These are phyloP conservation scores for Cheilosia variabilis DNA, from an alignment of 2,888 invertebrate species.

Conservation along the genomic window DNA sequence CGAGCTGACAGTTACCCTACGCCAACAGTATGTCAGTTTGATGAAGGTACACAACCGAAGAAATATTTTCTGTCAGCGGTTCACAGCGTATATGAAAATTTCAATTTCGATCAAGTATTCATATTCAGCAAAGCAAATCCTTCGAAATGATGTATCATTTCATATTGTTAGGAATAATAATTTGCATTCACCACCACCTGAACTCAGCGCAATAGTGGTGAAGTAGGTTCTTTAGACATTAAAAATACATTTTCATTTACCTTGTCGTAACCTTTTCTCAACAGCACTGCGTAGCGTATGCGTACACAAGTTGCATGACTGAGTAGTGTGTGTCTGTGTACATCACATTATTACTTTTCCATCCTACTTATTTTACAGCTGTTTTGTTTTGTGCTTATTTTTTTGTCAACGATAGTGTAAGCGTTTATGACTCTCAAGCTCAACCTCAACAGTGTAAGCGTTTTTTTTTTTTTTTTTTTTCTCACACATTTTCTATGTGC, in stretches of 20 bases:
- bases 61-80: background rate
- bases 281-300: background rate
- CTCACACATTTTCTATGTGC: conserved; percentile 2
- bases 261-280: background rate
- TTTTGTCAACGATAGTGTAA: conserved; percentile 68
- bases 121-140: background rate
- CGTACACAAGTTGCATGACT: too few relatives aligned
- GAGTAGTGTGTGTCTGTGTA: background rate
- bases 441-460: conserved; percentile 33
- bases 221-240: background rate
- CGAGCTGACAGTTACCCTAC: background rate
- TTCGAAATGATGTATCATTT: conserved; percentile 8
- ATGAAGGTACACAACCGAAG: background rate
- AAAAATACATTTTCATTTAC: background rate
- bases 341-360: conserved; percentile 2
- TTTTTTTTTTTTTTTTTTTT: conserved; percentile 7
- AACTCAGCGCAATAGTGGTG: background rate
- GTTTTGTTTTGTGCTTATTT: conserved; percentile 17
- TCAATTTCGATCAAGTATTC: conserved; percentile 8
- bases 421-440: conserved; percentile 67
- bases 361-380: conserved; percentile 34
- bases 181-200: background rate
- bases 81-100: background rate
- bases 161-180: background rate
- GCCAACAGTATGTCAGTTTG: background rate